Conservation (phyloP, 2,888 invertebrate species). For the Ochropacha duplaris region DNA sequence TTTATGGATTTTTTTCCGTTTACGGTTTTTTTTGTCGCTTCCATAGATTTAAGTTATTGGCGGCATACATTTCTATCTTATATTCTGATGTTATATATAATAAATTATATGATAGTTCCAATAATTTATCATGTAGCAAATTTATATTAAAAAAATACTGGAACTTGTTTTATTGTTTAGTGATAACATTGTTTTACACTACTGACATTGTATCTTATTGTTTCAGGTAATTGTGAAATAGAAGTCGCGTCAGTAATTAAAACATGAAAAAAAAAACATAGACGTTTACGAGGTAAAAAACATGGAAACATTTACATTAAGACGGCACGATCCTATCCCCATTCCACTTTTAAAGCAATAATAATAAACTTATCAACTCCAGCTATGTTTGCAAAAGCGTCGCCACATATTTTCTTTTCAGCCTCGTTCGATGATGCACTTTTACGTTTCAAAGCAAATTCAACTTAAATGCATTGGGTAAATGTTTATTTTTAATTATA, state of each 20-base stretch:
- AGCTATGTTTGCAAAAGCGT: constrained; percentile 47
- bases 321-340: constrained; percentile 17
- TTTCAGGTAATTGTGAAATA: constrained; percentile 35
- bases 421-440: constrained; percentile 33
- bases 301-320: not conserved
- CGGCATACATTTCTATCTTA: not conserved
- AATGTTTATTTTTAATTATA: constrained; percentile 51
- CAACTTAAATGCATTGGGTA: constrained; percentile 40
- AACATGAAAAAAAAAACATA: not conserved
- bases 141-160: constrained; percentile 26
- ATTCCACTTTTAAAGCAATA: constrained; percentile 39
- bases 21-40: constrained; percentile 20
- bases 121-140: constrained; percentile 14
- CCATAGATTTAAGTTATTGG: not conserved
- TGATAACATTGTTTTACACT: constrained; percentile 31
- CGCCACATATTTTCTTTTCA: constrained; percentile 51
- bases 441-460: constrained; percentile 42
- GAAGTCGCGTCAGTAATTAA: constrained; percentile 6
- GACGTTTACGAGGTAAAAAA: not conserved
- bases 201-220: constrained; percentile 24
- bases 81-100: too few species aligned
- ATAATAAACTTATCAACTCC: constrained; percentile 61
- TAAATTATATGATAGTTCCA: too few species aligned
- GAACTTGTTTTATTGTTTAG: constrained; percentile 13
- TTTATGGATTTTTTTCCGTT: constrained; percentile 17